Percentiles rank a stretch among this genome's conserved stretches.
Evolutionary conservation across 2,113 vertebrate species (phyloP).

Genomic region (Macquaria ambigua): DNA sequence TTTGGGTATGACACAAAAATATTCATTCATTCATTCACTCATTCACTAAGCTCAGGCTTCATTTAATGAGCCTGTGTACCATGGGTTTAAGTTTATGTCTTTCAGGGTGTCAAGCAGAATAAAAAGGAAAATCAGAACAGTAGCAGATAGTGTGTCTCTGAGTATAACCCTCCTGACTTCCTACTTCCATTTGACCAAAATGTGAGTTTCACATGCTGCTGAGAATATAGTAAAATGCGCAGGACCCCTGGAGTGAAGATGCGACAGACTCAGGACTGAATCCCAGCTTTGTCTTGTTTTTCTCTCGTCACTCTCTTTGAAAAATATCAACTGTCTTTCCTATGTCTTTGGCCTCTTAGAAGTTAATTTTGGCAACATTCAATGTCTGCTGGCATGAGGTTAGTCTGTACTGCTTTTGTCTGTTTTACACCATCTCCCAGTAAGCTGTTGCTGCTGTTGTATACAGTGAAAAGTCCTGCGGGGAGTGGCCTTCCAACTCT

Average conservation of each 20-base stretch:
- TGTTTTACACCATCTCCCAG: conserved; percentile 9
- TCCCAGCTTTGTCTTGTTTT: neutral
- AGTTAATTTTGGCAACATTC: neutral
- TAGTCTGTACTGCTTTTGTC: neutral
- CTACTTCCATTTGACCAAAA: neutral
- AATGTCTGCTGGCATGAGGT: neutral
- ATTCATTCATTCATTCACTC: neutral
- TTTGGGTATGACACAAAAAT: neutral
- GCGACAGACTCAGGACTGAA: neutral
- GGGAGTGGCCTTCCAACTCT: conserved; percentile 16
- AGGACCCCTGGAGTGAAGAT: neutral
- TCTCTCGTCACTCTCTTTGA: neutral
- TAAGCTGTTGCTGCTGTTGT: conserved; percentile 4
- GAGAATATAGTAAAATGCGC: neutral
- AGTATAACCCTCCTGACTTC: neutral
- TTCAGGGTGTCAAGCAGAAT: neutral
- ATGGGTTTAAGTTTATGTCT: neutral
- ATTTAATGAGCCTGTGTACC: neutral
- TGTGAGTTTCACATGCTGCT: neutral
- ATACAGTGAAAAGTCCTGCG: neutral
- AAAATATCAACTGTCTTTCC: too few relatives aligned
- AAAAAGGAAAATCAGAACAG: neutral
- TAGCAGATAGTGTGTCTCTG: too few relatives aligned
- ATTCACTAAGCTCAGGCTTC: neutral
- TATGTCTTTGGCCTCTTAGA: neutral